Conservation (phyloP, 2,888 invertebrate species). For the Xylota sylvarum region DNA sequence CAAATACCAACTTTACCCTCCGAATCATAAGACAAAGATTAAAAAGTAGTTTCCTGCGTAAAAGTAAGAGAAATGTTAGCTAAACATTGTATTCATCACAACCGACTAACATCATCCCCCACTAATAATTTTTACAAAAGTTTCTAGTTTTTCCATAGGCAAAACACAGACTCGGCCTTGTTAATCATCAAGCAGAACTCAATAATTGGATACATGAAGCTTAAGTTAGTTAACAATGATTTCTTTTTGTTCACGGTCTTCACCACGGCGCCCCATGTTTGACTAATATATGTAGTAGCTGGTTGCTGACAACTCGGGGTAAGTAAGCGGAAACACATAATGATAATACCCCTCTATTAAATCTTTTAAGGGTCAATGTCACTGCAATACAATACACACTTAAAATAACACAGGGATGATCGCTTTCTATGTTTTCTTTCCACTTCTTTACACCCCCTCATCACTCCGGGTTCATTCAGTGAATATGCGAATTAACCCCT, state of each 20-base stretch:
- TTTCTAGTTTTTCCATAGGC: conserved; percentile 11
- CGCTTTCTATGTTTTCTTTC: conserved; percentile 15
- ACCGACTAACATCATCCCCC: not conserved
- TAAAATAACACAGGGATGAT: conserved; percentile 47
- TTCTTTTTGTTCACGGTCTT: conserved; percentile 4
- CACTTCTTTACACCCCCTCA: not conserved
- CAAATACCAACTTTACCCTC: too few relatives aligned
- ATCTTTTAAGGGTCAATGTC: conserved; percentile 67
- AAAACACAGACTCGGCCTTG: conserved; percentile 40
- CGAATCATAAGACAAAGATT: too few relatives aligned
- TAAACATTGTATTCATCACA: not conserved
- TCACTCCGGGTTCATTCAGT: not conserved
- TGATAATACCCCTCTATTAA: conserved; percentile 35
- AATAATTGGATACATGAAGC: conserved; percentile 52
- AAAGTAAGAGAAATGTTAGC: too few relatives aligned
- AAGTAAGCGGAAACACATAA: conserved; percentile 22
- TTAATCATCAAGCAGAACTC: conserved; percentile 36
- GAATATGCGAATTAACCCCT: conserved; percentile 39
- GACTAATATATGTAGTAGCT: not conserved
- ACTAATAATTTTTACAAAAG: not conserved
- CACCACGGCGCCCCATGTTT: not conserved
- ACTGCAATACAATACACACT: conserved; percentile 56
- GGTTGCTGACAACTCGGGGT: conserved; percentile 1
- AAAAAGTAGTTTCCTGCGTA: too few relatives aligned
- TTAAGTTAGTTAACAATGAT: conserved; percentile 35